Conservation (phyloP, 2,888 invertebrate species). For the Philereme vetulata region DNA sequence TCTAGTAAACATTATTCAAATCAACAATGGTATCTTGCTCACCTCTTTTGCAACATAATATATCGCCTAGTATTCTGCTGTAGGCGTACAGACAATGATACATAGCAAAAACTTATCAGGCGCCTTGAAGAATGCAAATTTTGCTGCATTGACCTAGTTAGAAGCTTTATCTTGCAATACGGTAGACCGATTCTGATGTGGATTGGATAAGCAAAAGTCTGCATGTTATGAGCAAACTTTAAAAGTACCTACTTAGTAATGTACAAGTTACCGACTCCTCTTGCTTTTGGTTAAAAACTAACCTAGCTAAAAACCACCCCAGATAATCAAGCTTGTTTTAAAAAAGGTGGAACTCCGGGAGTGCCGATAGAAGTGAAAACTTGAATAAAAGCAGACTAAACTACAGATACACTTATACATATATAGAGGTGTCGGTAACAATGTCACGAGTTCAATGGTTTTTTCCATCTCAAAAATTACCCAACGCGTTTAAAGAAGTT, state of each 20-base stretch:
- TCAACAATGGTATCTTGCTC: background rate
- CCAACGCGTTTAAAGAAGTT: too few relatives aligned
- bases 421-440: too few relatives aligned
- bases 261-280: background rate
- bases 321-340: too few relatives aligned
- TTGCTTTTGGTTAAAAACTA: too few relatives aligned
- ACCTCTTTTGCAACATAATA: conserved; percentile 1
- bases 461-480: too few relatives aligned
- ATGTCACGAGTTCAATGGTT: too few relatives aligned
- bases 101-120: conserved; percentile 26
- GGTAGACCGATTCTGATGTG: conserved; percentile 18
- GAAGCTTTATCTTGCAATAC: conserved; percentile 14
- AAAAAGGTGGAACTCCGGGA: too few relatives aligned
- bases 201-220: conserved; percentile 11
- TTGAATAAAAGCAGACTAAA: too few relatives aligned
- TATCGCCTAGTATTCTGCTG: conserved; percentile 8
- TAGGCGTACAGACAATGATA: conserved; percentile 28
- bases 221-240: background rate
- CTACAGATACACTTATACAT: too few relatives aligned
- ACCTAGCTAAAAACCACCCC: too few relatives aligned
- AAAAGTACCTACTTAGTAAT: background rate
- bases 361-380: too few relatives aligned
- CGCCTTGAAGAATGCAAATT: conserved; percentile 36
- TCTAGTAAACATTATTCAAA: background rate
- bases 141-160: conserved; percentile 34